phyloP scores from a whole-genome alignment of 2,888 invertebrate species.

The Morpho helenor region DNA sequence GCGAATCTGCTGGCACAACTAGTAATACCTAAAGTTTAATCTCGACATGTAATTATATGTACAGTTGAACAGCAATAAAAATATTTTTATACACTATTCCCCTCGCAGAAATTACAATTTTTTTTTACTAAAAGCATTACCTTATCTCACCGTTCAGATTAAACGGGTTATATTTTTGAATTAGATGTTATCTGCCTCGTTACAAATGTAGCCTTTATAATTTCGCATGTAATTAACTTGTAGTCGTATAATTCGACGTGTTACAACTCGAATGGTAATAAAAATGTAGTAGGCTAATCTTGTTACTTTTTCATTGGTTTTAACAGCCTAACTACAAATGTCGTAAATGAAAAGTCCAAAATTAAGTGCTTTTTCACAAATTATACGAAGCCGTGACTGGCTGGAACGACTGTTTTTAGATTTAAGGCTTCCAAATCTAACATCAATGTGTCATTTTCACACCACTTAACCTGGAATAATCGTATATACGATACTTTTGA shows the following conservation, averaged over 20 bases:
- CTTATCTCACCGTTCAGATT: slow-evolving; percentile 8
- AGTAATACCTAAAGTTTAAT: not conserved
- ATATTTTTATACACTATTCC: slow-evolving; percentile 6
- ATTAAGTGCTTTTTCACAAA: too few species aligned
- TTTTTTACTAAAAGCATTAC: slow-evolving; percentile 3
- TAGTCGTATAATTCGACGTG: slow-evolving; percentile 14
- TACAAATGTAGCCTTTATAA: slow-evolving; percentile 23
- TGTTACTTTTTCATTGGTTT: slow-evolving; percentile 5
- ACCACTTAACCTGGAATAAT: too few species aligned
- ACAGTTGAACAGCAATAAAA: slow-evolving; percentile 3
- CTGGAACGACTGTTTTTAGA: too few species aligned
- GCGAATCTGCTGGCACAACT: too few species aligned
- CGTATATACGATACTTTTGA: too few species aligned
- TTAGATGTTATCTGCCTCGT: slow-evolving; percentile 19
- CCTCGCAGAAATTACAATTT: not conserved
- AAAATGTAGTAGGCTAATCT: slow-evolving; percentile 15
- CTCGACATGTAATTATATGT: slow-evolving; percentile 2
- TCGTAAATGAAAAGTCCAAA: too few species aligned
- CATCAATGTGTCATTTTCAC: too few species aligned
- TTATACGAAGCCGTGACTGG: too few species aligned
- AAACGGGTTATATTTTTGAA: slow-evolving; percentile 8
- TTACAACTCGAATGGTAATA: slow-evolving; percentile 18
- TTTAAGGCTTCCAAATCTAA: not conserved
- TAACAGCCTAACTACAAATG: not conserved
- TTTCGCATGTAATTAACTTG: slow-evolving; percentile 22